phyloP scores from a whole-genome alignment of 37 sponge, comb jelly and placozoan genomes.

The Beroe ovata region DNA sequence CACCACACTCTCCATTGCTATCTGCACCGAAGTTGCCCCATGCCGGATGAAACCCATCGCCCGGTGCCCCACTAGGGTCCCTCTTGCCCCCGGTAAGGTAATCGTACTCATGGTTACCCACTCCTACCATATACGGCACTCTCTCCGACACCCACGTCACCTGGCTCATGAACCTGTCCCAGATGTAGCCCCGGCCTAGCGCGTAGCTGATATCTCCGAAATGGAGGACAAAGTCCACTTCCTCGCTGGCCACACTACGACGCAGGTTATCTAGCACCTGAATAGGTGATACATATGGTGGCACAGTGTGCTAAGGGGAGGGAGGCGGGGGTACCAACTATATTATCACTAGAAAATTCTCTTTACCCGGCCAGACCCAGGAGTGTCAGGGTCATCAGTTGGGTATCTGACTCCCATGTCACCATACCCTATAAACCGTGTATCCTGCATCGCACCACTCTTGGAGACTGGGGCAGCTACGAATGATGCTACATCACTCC shows the following conservation, averaged over 20 bases:
- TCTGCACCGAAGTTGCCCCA: slow-evolving; percentile 77
- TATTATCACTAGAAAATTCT: slow-evolving; percentile 33
- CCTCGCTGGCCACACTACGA: no score
- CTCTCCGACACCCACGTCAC: not conserved
- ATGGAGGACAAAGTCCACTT: slow-evolving; percentile 78
- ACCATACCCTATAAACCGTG: slow-evolving; percentile 2
- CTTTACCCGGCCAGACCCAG: slow-evolving; percentile 71
- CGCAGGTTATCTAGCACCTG: no score
- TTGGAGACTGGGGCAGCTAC: not conserved
- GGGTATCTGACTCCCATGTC: slow-evolving; percentile 58
- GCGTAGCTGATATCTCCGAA: slow-evolving; percentile 86
- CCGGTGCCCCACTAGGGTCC: slow-evolving; percentile 69
- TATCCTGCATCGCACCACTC: not conserved
- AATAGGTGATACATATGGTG: no score
- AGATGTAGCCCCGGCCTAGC: slow-evolving; percentile 62
- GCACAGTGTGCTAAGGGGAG: no score
- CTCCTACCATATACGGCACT: slow-evolving; percentile 65
- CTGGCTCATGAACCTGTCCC: slow-evolving; percentile 63
- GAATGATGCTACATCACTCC: slow-evolving; percentile 3
- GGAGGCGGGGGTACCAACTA: no score
- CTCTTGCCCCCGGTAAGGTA: slow-evolving; percentile 66
- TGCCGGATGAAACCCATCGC: slow-evolving; percentile 71
- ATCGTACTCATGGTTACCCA: slow-evolving; percentile 65
- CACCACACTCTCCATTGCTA: slow-evolving; percentile 77
- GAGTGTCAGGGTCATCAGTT: not conserved